Conservation (phyloP, 2,113 vertebrate genomes). For the Oreotrochilus melanogaster region DNA sequence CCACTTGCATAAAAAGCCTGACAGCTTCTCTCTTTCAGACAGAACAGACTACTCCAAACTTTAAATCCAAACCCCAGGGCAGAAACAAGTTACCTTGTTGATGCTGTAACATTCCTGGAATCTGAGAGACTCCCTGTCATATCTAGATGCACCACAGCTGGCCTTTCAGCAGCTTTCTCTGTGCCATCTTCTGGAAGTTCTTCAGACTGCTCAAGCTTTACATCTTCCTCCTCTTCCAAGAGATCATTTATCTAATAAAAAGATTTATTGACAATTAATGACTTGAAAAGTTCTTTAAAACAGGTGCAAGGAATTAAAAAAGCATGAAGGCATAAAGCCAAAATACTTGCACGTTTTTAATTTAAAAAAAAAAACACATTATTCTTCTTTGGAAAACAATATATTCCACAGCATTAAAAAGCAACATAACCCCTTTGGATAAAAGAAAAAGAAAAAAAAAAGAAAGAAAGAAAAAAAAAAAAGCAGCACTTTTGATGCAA, state of each 20-base stretch:
- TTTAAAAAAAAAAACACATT: not conserved
- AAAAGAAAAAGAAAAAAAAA: too few species aligned
- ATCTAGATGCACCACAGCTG: slow-evolving; percentile 77
- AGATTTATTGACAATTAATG: not conserved
- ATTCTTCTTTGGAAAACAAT: not conserved
- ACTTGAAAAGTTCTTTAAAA: not conserved
- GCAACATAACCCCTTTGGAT: not conserved
- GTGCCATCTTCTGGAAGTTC: slow-evolving; percentile 90
- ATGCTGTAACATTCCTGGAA: slow-evolving; percentile 75
- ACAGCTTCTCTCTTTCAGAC: not conserved
- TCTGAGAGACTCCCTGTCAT: slow-evolving; percentile 78
- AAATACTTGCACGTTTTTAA: fast-evolving
- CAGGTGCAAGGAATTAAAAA: not conserved
- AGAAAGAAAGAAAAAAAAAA: not conserved
- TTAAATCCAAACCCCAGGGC: not conserved
- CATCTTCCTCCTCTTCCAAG: slow-evolving; percentile 90
- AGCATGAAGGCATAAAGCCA: not conserved
- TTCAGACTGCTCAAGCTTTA: slow-evolving; percentile 93
- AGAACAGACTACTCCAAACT: not conserved
- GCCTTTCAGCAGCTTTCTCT: slow-evolving; percentile 80
- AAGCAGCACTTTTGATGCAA: not conserved
- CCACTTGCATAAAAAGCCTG: not conserved
- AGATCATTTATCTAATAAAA: slow-evolving; percentile 90
- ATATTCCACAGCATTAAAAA: not conserved
- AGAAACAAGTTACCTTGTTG: slow-evolving; percentile 76